Evolutionary conservation across 2,113 vertebrate genomes (phyloP), one percentile per base, ranked within the genome.

Genomic region (Pseudopipra pipra): DNA sequence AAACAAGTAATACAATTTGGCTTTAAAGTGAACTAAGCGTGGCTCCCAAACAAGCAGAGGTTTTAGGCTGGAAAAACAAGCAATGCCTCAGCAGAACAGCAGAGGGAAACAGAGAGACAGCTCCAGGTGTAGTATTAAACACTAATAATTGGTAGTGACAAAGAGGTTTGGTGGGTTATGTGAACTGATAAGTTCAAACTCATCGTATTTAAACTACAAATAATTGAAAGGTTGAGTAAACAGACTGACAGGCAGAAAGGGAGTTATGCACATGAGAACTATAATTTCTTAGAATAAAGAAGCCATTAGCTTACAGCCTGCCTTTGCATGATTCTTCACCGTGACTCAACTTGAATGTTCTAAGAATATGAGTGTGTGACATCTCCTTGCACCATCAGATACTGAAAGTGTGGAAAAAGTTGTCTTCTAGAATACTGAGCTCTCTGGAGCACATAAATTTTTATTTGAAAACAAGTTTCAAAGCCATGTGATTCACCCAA

Each of bases 21-120:
- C 9, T 90, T 84, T 51, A 14, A 63, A 71, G 9, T 6, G 35
- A 56, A 14, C 9, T 13, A 16, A 81, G 9, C 9, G n/a, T 55
- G 23, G n/a, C 21, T 68, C 47, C n/a, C n/a, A 41, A 41, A 41
- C 25, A 62, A 51, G 35, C 18, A 12, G 19, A 12, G 22, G 30
- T 13, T 35, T 93, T 8, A 24, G 39, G 3, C n/a, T 56, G 66
- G 76, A 31, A 77, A 75, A 83, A 49, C 28, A 28, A 75, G 70
- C 56, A 87, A 43, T 89, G 54, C 90, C 65, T 89, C 37, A 62
- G 73, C 31, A 81, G 47, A 93, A 90, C 96, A 95, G 92, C 61
- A 97, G 96, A 89, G 93, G 96, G 96, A 93, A 94, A 94, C 90
- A 76, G 88, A 87, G 91, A 85, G 76, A 62, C 54, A 58, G 61